A percentile compares a stretch with the other conserved stretches of the same genome.
Evolutionary conservation across 2,888 invertebrate genomes (phyloP).

Genomic region (Ectemnius cavifrons): DNA sequence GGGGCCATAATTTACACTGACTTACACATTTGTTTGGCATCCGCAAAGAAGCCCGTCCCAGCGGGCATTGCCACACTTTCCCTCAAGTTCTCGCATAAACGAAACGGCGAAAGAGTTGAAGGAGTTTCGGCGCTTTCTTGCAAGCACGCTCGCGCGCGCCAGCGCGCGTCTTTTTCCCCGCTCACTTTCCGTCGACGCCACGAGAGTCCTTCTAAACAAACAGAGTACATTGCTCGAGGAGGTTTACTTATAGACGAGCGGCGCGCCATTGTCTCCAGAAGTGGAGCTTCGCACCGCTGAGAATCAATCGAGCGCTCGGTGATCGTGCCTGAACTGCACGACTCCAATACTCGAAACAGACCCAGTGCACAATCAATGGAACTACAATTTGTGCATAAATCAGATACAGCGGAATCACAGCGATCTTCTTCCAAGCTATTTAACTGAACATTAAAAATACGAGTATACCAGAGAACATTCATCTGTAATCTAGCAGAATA

Average conservation of each 20-base stretch:
- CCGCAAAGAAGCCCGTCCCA: neutral
- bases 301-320: neutral
- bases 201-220: neutral
- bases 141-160: neutral
- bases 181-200: neutral
- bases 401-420: constrained; percentile 8
- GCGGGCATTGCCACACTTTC: constrained; percentile 14
- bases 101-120: constrained; percentile 29
- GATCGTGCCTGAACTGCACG: neutral
- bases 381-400: neutral
- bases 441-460: neutral
- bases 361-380: constrained; percentile 11
- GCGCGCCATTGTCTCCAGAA: neutral
- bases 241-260: neutral
- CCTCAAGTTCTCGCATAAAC: constrained; percentile 23
- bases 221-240: neutral
- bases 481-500: no score
- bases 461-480: no score
- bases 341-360: neutral
- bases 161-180: neutral
- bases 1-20: neutral
- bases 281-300: neutral
- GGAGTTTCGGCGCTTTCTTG: constrained; percentile 25
- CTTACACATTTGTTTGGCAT: constrained; percentile 4
- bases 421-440: constrained; percentile 8